A percentile compares a stretch with the other conserved stretches of the same genome.
Evolutionary conservation across 1,140 invertebrate genomes (phyloP).

Genomic region (Dinoponera quadriceps): DNA sequence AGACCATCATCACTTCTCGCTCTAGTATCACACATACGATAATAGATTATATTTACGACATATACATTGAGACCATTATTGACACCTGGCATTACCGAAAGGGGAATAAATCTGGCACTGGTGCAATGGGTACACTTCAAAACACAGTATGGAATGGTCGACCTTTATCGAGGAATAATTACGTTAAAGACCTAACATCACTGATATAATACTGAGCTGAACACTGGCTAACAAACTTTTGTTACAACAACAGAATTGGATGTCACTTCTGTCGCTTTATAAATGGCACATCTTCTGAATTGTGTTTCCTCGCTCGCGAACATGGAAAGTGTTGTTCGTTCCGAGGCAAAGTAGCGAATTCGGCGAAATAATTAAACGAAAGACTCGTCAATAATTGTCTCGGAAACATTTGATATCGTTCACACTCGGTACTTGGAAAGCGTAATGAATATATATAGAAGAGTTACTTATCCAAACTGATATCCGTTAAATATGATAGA

Average conservation of each 20-base stretch:
- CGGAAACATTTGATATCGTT: slow-evolving; percentile 47
- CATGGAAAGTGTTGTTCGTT: slow-evolving; percentile 42
- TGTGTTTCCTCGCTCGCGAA: slow-evolving; percentile 10
- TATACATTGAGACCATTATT: slow-evolving; percentile 69
- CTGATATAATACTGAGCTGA: background rate
- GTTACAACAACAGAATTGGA: slow-evolving; percentile 24
- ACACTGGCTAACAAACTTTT: slow-evolving; percentile 11
- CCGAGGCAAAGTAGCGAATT: slow-evolving; percentile 5
- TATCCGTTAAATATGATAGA: slow-evolving; percentile 53
- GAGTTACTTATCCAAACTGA: slow-evolving; percentile 54
- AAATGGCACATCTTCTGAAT: slow-evolving; percentile 49
- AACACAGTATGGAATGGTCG: slow-evolving; percentile 24
- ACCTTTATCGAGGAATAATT: slow-evolving; percentile 30
- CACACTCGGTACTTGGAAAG: slow-evolving; percentile 30
- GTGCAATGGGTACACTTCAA: slow-evolving; percentile 32
- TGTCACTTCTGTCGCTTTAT: background rate
- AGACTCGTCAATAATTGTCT: slow-evolving; percentile 59
- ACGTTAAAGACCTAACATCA: slow-evolving; percentile 36
- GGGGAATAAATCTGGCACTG: slow-evolving; percentile 53
- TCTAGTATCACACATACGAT: slow-evolving; percentile 67
- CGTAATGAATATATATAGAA: slow-evolving; percentile 39
- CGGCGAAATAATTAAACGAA: slow-evolving; percentile 36
- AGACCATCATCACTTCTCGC: slow-evolving; percentile 55
- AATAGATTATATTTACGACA: slow-evolving; percentile 62
- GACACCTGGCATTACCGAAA: slow-evolving; percentile 46